Percentiles rank a stretch among this genome's conserved stretches.
Conservation (phyloP, 2,113 vertebrate species). For the Anhinga rufa region DNA sequence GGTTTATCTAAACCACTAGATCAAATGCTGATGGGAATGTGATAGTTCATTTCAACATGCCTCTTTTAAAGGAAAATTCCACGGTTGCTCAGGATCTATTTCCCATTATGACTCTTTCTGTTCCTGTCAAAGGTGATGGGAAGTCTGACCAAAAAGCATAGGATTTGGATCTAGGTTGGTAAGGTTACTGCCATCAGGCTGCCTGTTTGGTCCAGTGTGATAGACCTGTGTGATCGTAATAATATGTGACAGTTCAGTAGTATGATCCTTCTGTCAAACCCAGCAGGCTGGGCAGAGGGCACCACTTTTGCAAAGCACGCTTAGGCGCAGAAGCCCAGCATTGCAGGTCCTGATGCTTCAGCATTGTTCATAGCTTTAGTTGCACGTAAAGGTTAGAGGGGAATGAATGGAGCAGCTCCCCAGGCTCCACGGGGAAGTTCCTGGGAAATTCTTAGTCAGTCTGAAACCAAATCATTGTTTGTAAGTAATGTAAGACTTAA, state of each 20-base stretch:
- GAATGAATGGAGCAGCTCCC: background rate
- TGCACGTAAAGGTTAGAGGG: background rate
- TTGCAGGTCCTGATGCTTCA: background rate
- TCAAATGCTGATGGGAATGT: background rate
- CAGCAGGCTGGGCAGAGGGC: background rate
- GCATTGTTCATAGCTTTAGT: background rate
- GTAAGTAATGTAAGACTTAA: background rate
- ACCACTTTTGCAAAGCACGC: fast-evolving
- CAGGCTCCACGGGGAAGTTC: background rate
- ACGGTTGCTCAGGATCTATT: background rate
- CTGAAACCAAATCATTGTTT: background rate
- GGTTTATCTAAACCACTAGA: background rate
- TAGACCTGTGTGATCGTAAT: background rate
- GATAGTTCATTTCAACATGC: background rate
- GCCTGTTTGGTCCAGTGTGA: background rate
- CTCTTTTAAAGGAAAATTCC: background rate
- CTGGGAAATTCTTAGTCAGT: background rate
- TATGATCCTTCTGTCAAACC: background rate
- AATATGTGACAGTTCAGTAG: background rate
- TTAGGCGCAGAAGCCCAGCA: background rate
- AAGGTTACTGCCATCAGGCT: background rate
- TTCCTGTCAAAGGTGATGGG: background rate
- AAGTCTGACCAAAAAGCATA: background rate
- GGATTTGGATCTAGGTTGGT: background rate
- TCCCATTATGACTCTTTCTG: background rate